These are phyloP conservation scores for Stictonetta naevosa DNA, from an alignment of 2,113 vertebrate species.

Conservation along the genomic window DNA sequence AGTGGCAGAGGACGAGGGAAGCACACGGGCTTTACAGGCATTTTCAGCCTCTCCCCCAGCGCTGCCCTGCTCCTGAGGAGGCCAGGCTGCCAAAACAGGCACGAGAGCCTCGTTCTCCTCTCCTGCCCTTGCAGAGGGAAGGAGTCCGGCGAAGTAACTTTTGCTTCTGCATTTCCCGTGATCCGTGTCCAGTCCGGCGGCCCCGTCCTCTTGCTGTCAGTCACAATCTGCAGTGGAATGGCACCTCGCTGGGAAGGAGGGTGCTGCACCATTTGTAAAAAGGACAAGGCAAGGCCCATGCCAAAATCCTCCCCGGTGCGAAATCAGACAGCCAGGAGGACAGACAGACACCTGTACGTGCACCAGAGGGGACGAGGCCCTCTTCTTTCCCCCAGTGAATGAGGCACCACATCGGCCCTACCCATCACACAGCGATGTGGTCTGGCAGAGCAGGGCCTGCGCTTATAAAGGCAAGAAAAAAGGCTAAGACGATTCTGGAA, in stretches of 20 bases:
- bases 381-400: not conserved
- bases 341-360: not conserved
- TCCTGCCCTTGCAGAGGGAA: not conserved
- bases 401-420: not conserved
- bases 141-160: not conserved
- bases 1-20: not conserved
- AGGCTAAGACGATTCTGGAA: not conserved
- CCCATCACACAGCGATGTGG: not conserved
- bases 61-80: not conserved
- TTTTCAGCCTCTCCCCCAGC: not conserved
- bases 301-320: not conserved
- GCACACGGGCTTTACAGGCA: not conserved
- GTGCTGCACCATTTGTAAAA: not conserved
- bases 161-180: not conserved
- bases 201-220: rapidly evolving
- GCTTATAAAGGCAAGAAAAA: not conserved
- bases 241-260: not conserved
- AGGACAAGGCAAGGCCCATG: not conserved
- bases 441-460: not conserved
- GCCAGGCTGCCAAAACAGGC: not conserved
- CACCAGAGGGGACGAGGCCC: rapidly evolving
- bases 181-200: not conserved
- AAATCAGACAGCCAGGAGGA: not conserved
- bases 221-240: not conserved
- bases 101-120: not conserved